Evolutionary conservation across 2,797 vertebrate species (phyloP).

Genomic region (Myotis pilosus): DNA sequence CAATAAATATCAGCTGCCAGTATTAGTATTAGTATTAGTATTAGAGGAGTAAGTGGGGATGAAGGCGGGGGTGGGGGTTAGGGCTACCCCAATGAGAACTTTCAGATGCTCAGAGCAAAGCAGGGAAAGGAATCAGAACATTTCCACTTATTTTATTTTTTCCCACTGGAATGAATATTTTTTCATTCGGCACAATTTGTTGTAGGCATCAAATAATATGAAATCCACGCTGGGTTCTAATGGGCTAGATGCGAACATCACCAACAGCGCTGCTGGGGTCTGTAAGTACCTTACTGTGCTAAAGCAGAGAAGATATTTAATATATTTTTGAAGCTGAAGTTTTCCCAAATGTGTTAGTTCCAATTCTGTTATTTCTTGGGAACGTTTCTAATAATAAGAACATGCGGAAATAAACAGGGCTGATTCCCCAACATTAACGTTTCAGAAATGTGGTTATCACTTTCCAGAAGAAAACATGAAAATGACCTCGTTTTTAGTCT

Average conservation of each 20-base stretch:
- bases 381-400: not conserved
- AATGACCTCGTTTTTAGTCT: not conserved
- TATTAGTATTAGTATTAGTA: not conserved
- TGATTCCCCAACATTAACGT: not conserved
- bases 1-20: not conserved
- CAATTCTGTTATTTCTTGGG: conserved; percentile 10
- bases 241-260: not conserved
- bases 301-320: not conserved
- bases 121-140: not conserved
- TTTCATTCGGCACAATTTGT: not conserved
- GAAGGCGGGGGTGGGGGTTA: not conserved
- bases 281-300: not conserved
- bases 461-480: conserved; percentile 25
- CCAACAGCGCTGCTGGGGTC: not conserved
- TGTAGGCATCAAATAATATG: not conserved
- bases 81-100: not conserved
- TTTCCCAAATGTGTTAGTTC: conserved; percentile 17
- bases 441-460: not conserved
- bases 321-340: conserved; percentile 34
- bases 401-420: conserved; percentile 40
- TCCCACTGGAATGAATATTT: not conserved
- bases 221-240: not conserved
- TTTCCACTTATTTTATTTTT: conserved; percentile 24
- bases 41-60: not conserved
- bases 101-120: not conserved